Evolutionary conservation across 2,888 invertebrate species (phyloP).

Genomic region (Scaptomyza caliginosa): DNA sequence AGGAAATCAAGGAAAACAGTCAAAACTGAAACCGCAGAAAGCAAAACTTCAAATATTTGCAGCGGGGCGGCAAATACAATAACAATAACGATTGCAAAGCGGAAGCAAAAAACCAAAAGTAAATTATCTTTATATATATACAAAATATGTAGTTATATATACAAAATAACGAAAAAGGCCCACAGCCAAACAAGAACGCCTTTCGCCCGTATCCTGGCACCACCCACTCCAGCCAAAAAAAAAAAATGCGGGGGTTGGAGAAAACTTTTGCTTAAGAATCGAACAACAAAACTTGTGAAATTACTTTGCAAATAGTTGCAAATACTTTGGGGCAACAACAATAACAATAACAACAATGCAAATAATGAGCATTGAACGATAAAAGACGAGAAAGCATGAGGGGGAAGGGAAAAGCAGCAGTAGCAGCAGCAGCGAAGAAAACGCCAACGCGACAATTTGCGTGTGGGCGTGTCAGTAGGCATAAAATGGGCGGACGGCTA

Average conservation of each 20-base stretch:
- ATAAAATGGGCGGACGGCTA: constrained; percentile 1
- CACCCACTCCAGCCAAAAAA: background rate
- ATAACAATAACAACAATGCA: constrained; percentile 33
- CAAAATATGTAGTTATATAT: background rate
- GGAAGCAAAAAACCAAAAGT: constrained; percentile 37
- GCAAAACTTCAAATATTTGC: constrained; percentile 64
- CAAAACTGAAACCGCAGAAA: constrained; percentile 47
- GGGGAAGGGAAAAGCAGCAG: too few relatives aligned
- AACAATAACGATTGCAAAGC: constrained; percentile 41
- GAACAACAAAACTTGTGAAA: constrained; percentile 69
- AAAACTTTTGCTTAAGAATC: constrained; percentile 50
- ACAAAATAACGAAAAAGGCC: constrained; percentile 13
- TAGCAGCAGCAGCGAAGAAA: background rate
- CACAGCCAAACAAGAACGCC: constrained; percentile 1
- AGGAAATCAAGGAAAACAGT: background rate
- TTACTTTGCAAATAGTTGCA: constrained; percentile 70
- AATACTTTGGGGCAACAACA: constrained; percentile 33
- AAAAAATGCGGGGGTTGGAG: background rate
- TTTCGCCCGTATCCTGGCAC: too few relatives aligned
- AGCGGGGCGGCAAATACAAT: constrained; percentile 53
- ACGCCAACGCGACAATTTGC: constrained; percentile 22
- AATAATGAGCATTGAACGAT: constrained; percentile 68
- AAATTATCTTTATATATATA: background rate
- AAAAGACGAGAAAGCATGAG: constrained; percentile 37
- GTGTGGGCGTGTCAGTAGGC: constrained; percentile 32